Evolutionary conservation across 2,797 vertebrate genomes (phyloP), one percentile per base, ranked within the genome.

Genomic region (Siniperca obscura): DNA sequence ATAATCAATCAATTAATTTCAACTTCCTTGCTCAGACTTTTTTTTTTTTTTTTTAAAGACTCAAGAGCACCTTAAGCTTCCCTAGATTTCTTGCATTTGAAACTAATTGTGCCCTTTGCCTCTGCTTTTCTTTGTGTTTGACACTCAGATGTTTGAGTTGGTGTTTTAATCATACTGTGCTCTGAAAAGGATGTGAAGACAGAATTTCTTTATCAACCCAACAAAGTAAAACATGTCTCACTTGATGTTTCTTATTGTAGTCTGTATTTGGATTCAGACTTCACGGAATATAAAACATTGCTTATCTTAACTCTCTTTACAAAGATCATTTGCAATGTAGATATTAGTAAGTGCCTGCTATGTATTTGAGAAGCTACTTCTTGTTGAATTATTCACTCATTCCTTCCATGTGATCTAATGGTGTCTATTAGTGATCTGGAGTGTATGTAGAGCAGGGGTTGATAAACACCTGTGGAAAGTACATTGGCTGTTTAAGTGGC

Each of bases 301-400:
- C 70, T 82, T 62, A 56, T 46, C 42, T 53, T 70, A 52, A 75
- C 21, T 42, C 61, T 16, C 44, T 73, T 74, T 44, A 62, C 71
- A 82, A 64, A 70, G 30, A 56, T 74, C 0, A 83, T 89, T 86
- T 86, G 81, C 80, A 69, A 74, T 80, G 73, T 61, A 80, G 78
- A 89, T 87, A 65, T 59, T 30, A 57, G 22, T 81, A 85, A 91
- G 71, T 79, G 62, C 36, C 70, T n/a, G 30, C 64, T 78, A 25
- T 90, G 60, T 83, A 53, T 85, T 82, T 87, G 66, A 83, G 72
- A 70, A 59, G 65, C 57, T 25, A 16, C 66, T 71, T 69, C 85
- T 81, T 75, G 72, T 89, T 89, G 85, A 91, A 90, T 90, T 84
- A 89, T 91, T 89, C 81, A 85, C 57, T 72, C 50, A 52, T 50